Evolutionary conservation across 2,113 vertebrate species (phyloP).

Genomic region (Dipodomys spectabilis): DNA sequence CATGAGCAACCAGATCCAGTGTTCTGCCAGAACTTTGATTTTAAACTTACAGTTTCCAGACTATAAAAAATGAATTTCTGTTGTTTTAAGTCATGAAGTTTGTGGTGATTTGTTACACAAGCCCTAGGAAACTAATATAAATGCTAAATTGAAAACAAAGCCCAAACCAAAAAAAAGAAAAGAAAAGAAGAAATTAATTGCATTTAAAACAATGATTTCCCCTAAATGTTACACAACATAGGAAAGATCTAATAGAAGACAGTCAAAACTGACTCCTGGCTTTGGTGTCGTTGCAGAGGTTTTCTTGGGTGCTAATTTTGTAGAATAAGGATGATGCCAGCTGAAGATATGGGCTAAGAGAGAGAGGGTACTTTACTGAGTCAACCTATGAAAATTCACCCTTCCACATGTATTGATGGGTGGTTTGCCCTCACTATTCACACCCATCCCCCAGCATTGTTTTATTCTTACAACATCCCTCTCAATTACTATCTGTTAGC

Average conservation of each 20-base stretch:
- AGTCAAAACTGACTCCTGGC: neutral
- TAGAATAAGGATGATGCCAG: neutral
- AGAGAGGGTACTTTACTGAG: neutral
- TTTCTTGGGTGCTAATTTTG: neutral
- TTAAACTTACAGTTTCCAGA: neutral
- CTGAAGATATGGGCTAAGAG: neutral
- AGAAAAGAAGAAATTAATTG: neutral
- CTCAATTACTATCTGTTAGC: neutral
- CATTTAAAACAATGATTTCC: neutral
- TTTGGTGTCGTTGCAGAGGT: neutral
- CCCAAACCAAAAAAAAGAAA: neutral
- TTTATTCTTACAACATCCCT: neutral
- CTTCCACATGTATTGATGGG: no score
- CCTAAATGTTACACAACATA: neutral
- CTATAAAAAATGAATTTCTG: neutral
- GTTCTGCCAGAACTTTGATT: neutral
- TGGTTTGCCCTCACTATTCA: no score
- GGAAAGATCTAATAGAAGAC: slow-evolving; percentile 37
- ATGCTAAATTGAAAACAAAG: neutral
- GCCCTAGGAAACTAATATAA: slow-evolving; percentile 19
- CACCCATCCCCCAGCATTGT: neutral
- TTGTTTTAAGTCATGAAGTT: neutral
- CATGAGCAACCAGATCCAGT: no score
- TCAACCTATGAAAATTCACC: neutral
- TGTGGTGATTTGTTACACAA: neutral